Evolutionary conservation across 2,797 vertebrate species (phyloP), one percentile per base, ranked within the genome.

Genomic region (Cirrhinus molitorella): DNA sequence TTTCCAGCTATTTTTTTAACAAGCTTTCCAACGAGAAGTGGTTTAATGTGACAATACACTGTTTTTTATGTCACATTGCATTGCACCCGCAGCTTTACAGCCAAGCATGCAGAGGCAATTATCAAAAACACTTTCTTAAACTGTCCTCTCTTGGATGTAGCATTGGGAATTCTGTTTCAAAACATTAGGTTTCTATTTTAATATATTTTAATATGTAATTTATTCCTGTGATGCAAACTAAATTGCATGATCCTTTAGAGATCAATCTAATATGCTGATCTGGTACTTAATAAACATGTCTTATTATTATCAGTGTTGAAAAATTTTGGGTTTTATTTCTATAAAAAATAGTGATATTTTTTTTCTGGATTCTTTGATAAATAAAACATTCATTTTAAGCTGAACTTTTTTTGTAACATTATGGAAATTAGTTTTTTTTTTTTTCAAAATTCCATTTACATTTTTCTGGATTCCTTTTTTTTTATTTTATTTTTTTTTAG

Each of bases 61-160:
- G 16, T 63, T 66, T 66, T 66, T 66, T 34, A 66, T 66, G 31
- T 66, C 31, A 66, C 63, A 66, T 37, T 66, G 63, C 31, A 34
- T 66, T 66, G 31, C 7, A 37, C 16, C 19, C 17, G 2, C 31
- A 66, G 31, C 31, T 66, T 37, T 66, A 21, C 31, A 34, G 31
- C 28, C 34, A 37, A 37, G 34, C 8, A 66, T 37, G 63, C 63
- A 3, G 14, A 17, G 7, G 25, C 25, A 31, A 31, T 63, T 66
- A 34, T 66, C 34, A 66, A 66, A 66, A 66, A 66, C 31, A 66
- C 63, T 66, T 67, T 21, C 65, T 21, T 67, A 12, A 67, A 40
- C 34, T 2, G 28, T 21, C 31, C 31, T 34, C 31, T 65, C 2
- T 31, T 63, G 7, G 8, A 17, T 63, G 25, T 40, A 12, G 34